Conservation (phyloP, 2,888 invertebrate genomes). For the Bombyx huttoni region DNA sequence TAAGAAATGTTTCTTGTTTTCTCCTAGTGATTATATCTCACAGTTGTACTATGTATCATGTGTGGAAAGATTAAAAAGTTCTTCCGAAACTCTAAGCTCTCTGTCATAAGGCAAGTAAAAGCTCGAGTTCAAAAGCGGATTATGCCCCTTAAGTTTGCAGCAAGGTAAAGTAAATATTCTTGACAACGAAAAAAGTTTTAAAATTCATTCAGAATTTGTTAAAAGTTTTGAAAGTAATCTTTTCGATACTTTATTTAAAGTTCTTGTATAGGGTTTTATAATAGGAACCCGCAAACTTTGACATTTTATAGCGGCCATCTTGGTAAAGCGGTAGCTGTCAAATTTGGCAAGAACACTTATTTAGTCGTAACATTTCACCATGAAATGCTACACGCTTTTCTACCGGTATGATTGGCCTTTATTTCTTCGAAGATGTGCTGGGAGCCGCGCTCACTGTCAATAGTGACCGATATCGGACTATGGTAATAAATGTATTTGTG, state of each 20-base stretch:
- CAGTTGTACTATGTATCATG: conserved; percentile 8
- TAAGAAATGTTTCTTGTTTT: background rate
- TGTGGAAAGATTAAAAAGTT: conserved; percentile 55
- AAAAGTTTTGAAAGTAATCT: background rate
- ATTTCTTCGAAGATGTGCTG: too few species aligned
- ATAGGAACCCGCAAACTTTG: too few species aligned
- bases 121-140: conserved; percentile 62
- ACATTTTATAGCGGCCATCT: too few species aligned
- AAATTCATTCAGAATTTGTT: background rate
- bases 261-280: too few species aligned
- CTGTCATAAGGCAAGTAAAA: conserved; percentile 64
- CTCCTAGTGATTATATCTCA: conserved; percentile 3
- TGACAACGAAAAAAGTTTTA: conserved; percentile 31
- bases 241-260: conserved; percentile 30
- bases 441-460: too few species aligned
- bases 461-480: too few species aligned
- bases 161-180: conserved; percentile 57
- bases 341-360: too few species aligned
- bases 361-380: too few species aligned
- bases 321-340: too few species aligned
- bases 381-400: too few species aligned
- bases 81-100: conserved; percentile 46
- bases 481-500: too few species aligned
- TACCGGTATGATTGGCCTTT: too few species aligned
- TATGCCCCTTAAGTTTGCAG: conserved; percentile 62